These are phyloP conservation scores for Erebia palarica DNA, from an alignment of 2,888 invertebrate species.

Conservation along the genomic window DNA sequence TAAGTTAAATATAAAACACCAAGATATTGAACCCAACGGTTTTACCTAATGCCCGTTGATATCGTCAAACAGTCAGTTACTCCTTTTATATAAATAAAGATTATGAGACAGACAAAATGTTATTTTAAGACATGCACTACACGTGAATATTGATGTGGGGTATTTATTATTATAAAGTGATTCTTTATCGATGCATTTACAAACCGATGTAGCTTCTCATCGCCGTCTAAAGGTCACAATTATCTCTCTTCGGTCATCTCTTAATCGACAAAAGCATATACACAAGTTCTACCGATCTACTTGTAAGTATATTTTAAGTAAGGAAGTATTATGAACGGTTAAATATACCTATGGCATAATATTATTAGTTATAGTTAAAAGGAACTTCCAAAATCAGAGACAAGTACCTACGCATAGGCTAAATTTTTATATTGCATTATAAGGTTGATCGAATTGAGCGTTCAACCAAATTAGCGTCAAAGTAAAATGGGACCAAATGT, in stretches of 20 bases:
- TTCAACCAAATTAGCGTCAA: too few relatives aligned
- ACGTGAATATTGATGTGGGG: conserved; percentile 14
- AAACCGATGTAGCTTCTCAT: conserved; percentile 21
- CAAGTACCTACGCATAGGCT: too few relatives aligned
- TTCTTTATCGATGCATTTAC: conserved; percentile 24
- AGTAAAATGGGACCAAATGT: too few relatives aligned
- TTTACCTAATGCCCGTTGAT: too few relatives aligned
- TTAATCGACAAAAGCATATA: conserved; percentile 26
- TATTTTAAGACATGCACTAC: conserved; percentile 11
- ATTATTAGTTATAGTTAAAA: background rate
- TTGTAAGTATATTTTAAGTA: conserved; percentile 11
- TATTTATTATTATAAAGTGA: conserved; percentile 19
- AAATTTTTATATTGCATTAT: too few relatives aligned
- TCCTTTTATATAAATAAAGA: too few relatives aligned
- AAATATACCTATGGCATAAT: background rate
- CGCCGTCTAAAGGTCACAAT: conserved; percentile 28
- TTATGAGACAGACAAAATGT: conserved; percentile 6
- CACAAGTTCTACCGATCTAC: conserved; percentile 18
- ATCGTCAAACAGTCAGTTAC: too few relatives aligned
- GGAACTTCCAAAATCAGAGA: too few relatives aligned
- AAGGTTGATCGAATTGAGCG: too few relatives aligned
- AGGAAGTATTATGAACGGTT: background rate
- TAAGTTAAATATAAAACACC: too few relatives aligned
- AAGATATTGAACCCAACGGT: too few relatives aligned
- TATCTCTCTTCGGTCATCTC: conserved; percentile 26